Conservation (phyloP, 2,113 vertebrate species). For the Calidris pugnax region DNA sequence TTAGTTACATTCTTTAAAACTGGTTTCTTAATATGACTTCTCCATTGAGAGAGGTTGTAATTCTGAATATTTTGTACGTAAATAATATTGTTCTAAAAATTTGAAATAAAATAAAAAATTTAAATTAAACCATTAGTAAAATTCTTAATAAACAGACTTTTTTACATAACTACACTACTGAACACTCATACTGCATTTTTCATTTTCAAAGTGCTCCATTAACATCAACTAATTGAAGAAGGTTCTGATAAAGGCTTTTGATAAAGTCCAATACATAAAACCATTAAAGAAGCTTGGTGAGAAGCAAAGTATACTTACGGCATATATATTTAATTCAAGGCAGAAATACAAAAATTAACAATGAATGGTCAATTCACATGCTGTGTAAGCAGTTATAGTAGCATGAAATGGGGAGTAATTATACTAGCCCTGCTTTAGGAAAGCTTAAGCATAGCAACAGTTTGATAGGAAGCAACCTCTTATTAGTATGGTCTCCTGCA, state of each 20-base stretch:
- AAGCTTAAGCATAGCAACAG: neutral
- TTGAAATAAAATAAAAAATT: neutral
- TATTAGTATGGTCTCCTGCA: neutral
- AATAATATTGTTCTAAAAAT: neutral
- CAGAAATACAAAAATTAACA: neutral
- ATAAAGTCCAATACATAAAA: neutral
- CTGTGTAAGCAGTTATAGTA: neutral
- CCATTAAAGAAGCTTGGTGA: neutral
- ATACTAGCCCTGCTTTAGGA: neutral
- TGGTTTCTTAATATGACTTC: neutral
- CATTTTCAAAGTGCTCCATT: conserved; percentile 5
- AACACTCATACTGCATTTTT: neutral
- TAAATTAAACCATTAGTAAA: neutral
- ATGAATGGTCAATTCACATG: neutral
- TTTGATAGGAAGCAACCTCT: neutral
- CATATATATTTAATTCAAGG: neutral
- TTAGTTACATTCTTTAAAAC: neutral
- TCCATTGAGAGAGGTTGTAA: neutral
- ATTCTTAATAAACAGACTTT: neutral
- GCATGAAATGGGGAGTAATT: neutral
- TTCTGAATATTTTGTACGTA: neutral
- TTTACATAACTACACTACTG: neutral
- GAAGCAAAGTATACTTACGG: neutral
- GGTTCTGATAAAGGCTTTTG: conserved; percentile 3
- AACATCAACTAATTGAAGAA: conserved; percentile 9